Conservation (phyloP, 2,888 invertebrate species). For the Neoascia interrupta region DNA sequence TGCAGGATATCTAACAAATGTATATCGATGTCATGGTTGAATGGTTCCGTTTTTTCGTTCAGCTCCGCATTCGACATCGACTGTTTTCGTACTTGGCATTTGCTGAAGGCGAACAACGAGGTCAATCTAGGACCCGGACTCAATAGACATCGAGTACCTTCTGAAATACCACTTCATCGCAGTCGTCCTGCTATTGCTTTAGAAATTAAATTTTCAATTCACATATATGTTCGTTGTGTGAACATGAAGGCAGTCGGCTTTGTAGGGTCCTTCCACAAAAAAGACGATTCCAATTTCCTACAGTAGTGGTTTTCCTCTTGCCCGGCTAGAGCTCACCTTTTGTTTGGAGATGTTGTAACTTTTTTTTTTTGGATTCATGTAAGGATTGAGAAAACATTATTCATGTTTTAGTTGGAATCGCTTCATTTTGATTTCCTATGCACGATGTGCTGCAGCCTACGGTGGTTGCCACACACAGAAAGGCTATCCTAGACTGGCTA, state of each 20-base stretch:
- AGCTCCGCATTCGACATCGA: conserved; percentile 18
- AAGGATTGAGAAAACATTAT: conserved; percentile 57
- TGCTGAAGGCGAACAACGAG: conserved; percentile 51
- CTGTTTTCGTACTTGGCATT: conserved; percentile 45
- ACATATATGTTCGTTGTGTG: conserved; percentile 15
- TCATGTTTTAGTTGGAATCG: conserved; percentile 60
- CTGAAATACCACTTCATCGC: conserved; percentile 51
- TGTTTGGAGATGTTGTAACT: conserved; percentile 20
- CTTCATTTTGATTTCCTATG: conserved; percentile 52
- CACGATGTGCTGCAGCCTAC: conserved; percentile 43
- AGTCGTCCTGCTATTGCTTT: background rate
- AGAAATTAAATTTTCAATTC: conserved; percentile 44
- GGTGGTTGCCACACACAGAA: background rate
- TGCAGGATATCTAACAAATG: conserved; percentile 52
- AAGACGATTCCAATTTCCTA: conserved; percentile 51
- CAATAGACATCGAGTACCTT: conserved; percentile 33
- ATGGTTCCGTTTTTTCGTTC: conserved; percentile 52
- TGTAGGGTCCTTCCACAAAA: conserved; percentile 8
- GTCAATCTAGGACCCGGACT: conserved; percentile 52
- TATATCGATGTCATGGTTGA: conserved; percentile 47
- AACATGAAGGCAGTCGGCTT: conserved; percentile 5
- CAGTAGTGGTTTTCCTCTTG: background rate
- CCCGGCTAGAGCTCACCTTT: conserved; percentile 40
- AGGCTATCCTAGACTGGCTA: too few relatives aligned
- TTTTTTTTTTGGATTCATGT: conserved; percentile 10